A percentile compares a stretch with the other conserved stretches of the same genome.
phyloP scores from a whole-genome alignment of 2,888 invertebrate species.

The Cephonodes hylas region DNA sequence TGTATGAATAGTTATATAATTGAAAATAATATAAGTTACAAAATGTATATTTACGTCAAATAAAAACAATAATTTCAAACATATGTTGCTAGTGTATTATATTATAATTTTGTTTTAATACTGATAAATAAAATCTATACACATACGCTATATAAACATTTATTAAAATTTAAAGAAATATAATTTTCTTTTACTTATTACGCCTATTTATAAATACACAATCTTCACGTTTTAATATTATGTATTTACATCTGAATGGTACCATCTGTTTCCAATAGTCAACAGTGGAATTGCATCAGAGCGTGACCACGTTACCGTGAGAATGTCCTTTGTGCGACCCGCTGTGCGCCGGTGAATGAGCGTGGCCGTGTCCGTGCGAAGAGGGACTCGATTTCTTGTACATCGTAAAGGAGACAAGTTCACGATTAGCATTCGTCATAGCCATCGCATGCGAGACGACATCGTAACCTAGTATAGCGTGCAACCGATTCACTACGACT shows the following conservation, averaged over 20 bases:
- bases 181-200: not conserved
- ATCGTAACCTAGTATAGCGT: constrained; percentile 73
- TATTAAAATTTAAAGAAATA: constrained; percentile 1
- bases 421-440: constrained; percentile 75
- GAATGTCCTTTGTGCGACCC: constrained; percentile 44
- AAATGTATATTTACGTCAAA: not conserved
- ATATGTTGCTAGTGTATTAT: not conserved
- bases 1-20: not conserved
- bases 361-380: constrained; percentile 47
- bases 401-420: constrained; percentile 73
- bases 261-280: not conserved
- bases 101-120: constrained; percentile 3
- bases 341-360: constrained; percentile 41
- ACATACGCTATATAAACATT: not conserved
- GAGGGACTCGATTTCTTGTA: constrained; percentile 66
- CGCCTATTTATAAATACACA: not conserved
- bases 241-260: constrained; percentile 3
- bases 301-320: constrained; percentile 56
- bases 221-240: not conserved
- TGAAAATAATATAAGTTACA: not conserved
- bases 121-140: not conserved
- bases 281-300: constrained; percentile 2
- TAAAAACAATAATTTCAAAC: not conserved
- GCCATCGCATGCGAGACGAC: constrained; percentile 77
- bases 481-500: constrained; percentile 70